These are phyloP conservation scores for Mimumesa dahlbomi DNA, from an alignment of 2,888 invertebrate species.

Conservation along the genomic window DNA sequence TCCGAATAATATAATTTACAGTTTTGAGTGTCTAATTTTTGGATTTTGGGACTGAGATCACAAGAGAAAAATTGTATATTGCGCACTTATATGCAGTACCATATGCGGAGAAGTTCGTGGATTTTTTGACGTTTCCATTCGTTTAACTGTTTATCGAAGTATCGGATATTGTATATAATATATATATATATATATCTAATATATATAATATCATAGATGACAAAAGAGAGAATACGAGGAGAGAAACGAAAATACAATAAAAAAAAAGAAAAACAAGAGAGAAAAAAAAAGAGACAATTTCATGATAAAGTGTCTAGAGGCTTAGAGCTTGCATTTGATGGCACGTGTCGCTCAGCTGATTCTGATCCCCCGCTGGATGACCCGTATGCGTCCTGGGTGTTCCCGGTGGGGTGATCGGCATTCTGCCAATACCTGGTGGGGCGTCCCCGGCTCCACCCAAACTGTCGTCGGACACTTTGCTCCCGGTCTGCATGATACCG, in stretches of 20 bases:
- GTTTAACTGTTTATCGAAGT: neutral
- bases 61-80: slow-evolving; percentile 44
- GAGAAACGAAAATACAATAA: slow-evolving; percentile 22
- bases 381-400: slow-evolving; percentile 70
- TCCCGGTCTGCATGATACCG: slow-evolving; percentile 67
- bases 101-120: neutral
- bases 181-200: too few species aligned
- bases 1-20: slow-evolving; percentile 54
- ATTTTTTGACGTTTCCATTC: neutral
- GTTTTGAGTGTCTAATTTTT: slow-evolving; percentile 43
- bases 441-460: slow-evolving; percentile 76
- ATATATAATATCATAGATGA: neutral
- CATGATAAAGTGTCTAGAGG: slow-evolving; percentile 62
- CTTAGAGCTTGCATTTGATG: slow-evolving; percentile 78
- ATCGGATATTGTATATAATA: too few species aligned
- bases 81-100: slow-evolving; percentile 22
- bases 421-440: slow-evolving; percentile 63
- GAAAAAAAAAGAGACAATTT: slow-evolving; percentile 19
- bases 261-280: slow-evolving; percentile 22
- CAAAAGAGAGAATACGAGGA: neutral
- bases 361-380: slow-evolving; percentile 66
- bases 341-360: slow-evolving; percentile 75
- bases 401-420: slow-evolving; percentile 76
- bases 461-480: slow-evolving; percentile 68
- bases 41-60: slow-evolving; percentile 62